phyloP scores from a whole-genome alignment of 2,113 vertebrate species.

The Clarias batrachus region DNA sequence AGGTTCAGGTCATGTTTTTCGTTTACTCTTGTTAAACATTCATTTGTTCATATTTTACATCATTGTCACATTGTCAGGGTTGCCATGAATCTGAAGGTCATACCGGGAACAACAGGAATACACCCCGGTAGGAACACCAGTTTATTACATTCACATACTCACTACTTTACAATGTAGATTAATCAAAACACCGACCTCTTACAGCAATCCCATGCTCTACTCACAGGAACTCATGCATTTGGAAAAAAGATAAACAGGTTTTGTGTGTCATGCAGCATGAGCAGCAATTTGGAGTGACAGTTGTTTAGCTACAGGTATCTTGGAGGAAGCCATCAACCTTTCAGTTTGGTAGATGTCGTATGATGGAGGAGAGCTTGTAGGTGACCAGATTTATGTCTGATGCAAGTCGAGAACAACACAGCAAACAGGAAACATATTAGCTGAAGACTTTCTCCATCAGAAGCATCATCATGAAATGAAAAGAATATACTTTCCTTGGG shows the following conservation, averaged over 20 bases:
- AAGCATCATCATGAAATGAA: background rate
- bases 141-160: background rate
- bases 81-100: background rate
- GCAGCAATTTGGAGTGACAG: background rate
- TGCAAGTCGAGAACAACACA: background rate
- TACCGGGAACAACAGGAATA: background rate
- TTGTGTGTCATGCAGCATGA: background rate
- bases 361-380: background rate
- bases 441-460: background rate
- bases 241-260: background rate
- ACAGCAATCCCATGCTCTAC: background rate
- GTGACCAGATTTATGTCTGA: constrained; percentile 1
- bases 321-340: background rate
- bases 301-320: background rate
- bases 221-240: background rate
- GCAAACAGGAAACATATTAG: background rate
- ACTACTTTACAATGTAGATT: background rate
- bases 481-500: background rate
- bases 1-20: background rate
- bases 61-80: background rate
- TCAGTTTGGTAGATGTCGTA: background rate
- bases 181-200: background rate
- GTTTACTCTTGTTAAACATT: background rate
- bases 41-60: background rate
- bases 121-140: background rate